A percentile compares a stretch with the other conserved stretches of the same genome.
phyloP scores from a whole-genome alignment of 2,888 invertebrate genomes.

The Pristionchus maxplancki region DNA sequence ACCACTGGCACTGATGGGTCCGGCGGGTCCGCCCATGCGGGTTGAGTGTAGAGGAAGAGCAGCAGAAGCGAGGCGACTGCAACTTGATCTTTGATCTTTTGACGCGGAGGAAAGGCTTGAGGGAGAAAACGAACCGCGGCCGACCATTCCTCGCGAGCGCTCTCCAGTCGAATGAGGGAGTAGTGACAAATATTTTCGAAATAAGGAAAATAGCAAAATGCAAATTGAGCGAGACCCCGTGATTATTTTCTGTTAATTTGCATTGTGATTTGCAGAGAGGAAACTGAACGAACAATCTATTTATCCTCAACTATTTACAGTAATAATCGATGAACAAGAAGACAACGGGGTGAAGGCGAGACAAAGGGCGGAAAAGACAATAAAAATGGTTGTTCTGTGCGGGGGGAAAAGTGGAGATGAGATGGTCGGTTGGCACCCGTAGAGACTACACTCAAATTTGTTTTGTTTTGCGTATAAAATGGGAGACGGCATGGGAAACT shows the following conservation, averaged over 20 bases:
- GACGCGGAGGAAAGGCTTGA: background rate
- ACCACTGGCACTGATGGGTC: too few relatives aligned
- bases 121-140: background rate
- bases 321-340: conserved; percentile 14
- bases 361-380: background rate
- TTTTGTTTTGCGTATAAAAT: conserved; percentile 20
- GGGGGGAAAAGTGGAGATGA: background rate
- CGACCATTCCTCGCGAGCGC: background rate
- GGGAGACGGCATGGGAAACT: background rate
- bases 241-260: background rate
- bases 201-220: background rate
- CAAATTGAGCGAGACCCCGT: background rate
- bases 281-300: background rate
- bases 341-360: background rate
- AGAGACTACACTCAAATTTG: conserved; percentile 8
- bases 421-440: conserved; percentile 27
- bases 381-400: background rate
- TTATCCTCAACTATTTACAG: conserved; percentile 28
- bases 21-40: background rate
- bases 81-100: background rate
- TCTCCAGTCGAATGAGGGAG: background rate
- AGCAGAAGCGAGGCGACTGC: background rate
- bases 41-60: background rate
- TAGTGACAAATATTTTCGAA: background rate
- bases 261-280: background rate